Evolutionary conservation across 1,140 invertebrate genomes (phyloP), one percentile per base, ranked within the genome.

Genomic region (Platorchestia sp.): DNA sequence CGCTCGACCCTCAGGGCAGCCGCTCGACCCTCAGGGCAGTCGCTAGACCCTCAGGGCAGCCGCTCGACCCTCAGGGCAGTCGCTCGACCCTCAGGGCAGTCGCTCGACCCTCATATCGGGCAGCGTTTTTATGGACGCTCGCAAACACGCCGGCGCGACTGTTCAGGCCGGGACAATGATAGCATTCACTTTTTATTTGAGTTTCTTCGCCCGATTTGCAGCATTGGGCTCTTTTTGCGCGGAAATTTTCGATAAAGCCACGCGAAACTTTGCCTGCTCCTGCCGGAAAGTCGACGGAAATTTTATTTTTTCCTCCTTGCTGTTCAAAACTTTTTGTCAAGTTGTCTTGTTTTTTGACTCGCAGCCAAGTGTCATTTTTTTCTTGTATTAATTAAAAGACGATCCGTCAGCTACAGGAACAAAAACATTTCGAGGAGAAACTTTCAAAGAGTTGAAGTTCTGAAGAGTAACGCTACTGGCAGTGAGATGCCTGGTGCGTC

Each of bases 331-430:
- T 45, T 47, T 93, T 75, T 75, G 59, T 19, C 1, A 75, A 36
- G 59, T 27, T 75, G 59, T 75, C 59, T 75, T 22, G 27, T 75
- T 75, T 75, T 75, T 75, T 75, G 59, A 75, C 59, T 14, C 14
- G 59, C 3, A 3, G 59, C 59, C 59, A 75, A 75, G 27, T 36
- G 59, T 75, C 1, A 22, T 75, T 75, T 93, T 93, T 93, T 16
- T 44, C 40, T 47, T 93, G 91, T 93, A 93, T 93, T 93, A 93
- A 93, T 93, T 93, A 93, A 93, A 93, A 47, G 91, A 44, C 45
- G 91, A 93, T 93, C 91, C 91, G 45, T 93, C 91, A 93, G 45
- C 91, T 47, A 40, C 7, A 93, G 91, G 91, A 93, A 44, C 91
- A 93, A 93, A 44, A 93, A 93, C 43, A 10, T 45, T 47, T 44